phyloP scores from a whole-genome alignment of 2,888 invertebrate genomes.

The Hypselothyrea guttata region DNA sequence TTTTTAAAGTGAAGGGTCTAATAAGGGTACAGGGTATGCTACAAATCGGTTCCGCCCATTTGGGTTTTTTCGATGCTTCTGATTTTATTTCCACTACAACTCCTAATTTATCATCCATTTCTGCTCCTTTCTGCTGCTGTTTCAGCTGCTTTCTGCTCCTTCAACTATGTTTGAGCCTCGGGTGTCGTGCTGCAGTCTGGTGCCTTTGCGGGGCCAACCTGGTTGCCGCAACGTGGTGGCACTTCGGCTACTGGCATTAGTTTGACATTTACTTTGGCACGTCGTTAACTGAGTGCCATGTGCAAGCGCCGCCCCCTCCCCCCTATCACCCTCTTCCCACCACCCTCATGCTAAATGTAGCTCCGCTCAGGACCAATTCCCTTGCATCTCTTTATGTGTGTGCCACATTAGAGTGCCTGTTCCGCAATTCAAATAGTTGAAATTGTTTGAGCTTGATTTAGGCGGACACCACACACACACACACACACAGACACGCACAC shows the following conservation, averaged over 20 bases:
- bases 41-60: neutral
- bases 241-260: constrained; percentile 66
- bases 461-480: constrained; percentile 49
- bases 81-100: neutral
- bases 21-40: too few species aligned
- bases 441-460: constrained; percentile 75
- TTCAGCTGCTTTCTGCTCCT: too few species aligned
- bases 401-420: constrained; percentile 56
- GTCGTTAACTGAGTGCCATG: constrained; percentile 70
- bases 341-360: neutral
- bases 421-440: constrained; percentile 73
- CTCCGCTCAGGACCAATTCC: neutral
- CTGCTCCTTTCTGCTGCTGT: constrained; percentile 7
- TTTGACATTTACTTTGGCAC: constrained; percentile 76
- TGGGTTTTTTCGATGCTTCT: neutral
- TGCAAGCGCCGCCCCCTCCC: constrained; percentile 15
- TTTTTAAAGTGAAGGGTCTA: too few species aligned
- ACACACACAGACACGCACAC: constrained; percentile 13
- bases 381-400: constrained; percentile 9
- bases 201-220: constrained; percentile 21
- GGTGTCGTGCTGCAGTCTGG: neutral
- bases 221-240: constrained; percentile 51
- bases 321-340: constrained; percentile 1
- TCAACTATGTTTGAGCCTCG: neutral
- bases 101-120: neutral